Base-by-base conservation (phyloP, 1,140 invertebrate species). In the Riptortus pedestris region DNA sequence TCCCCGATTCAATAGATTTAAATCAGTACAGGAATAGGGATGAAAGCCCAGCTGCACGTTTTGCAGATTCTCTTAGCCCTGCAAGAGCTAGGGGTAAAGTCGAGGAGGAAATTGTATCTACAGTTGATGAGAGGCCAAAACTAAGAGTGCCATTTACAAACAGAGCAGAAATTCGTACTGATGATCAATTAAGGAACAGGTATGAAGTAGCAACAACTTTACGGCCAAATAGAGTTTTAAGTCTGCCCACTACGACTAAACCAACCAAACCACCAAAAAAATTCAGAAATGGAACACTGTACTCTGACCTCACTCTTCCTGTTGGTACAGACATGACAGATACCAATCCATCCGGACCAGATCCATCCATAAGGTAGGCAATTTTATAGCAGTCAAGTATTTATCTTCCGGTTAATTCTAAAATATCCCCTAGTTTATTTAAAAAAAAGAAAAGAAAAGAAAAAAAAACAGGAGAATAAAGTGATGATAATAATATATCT, bases 341-440 rank as follows among this genome's bases (percentile, higher is more conserved):
- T 55, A 24, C 51, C 24, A 12, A 20, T 55, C 51, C 2, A 24
- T 26, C 51, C 24, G 51, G 12, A 55, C 51, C 51, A 24, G 51
- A 55, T 55, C 7, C 51, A 55, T 55, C 51, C 20, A 55, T 26
- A 55, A 55, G 51, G 51, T 55, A 55, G 51, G 51, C 20, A 24
- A 55, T 55, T 55, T 55, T 55, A 24, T 55, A 55, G 14, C 18
- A 24, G 51, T 55, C 20, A 55, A 55, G 24, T 55, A 55, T 24
- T 55, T 55, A 24, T 26, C 18, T 24, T 26, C 24, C 20, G 12
- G 22, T 55, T 55, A 55, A 55, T 24, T 7, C 2, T 55, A 55
- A 55, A 55, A 38, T 38, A 38, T 38, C 31, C 31, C 31, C 31
- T 38, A n/a, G n/a, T n/a, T n/a, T 24, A 55, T 14, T 24, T 9